Evolutionary conservation across 2,797 vertebrate genomes (phyloP), one percentile per base, ranked within the genome.

Genomic region (Malurus splendens): DNA sequence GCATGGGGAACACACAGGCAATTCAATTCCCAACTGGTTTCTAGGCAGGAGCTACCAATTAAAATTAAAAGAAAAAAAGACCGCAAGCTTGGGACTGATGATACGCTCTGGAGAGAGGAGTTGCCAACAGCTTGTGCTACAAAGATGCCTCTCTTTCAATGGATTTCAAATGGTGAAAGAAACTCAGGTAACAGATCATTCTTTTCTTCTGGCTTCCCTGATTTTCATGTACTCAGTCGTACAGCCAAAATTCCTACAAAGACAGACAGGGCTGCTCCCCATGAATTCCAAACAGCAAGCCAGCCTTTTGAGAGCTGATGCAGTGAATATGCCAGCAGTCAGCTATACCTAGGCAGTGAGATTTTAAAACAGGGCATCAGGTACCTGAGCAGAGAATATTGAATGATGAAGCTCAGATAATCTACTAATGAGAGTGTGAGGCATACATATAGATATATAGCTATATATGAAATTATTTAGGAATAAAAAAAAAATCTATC

Each of bases 21-120:
- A 92, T 95, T 90, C 86, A 93, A 90, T 94, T 95, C 93, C 94
- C 94, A 89, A 79, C 91, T 83, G 92, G 84, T 91, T 95, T 95
- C 82, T 82, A 93, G 93, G 93, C 92, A 94, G 94, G 90, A 95
- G 90, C 77, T 88, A 92, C 92, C 95, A 96, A 95, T 94, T 96
- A 96, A 94, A 95, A 95, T 93, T 91, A 93, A 90, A 96, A 91
- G 84, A 91, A 94, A 85, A 86, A 93, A 95, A 93, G 75, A 68
- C 76, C 8, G 19, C 70, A 81, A 93, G 90, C 89, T 82, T 90
- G 78, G 80, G 85, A 82, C 84, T 90, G 86, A 93, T 90, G 78
- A 92, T 95, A 61, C 3, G 39, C 88, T 94, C 79, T 89, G 88
- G 92, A 96, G 93, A 93, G 90, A 76, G 85, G 62, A 92, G 85